Evolutionary conservation across 2,888 invertebrate species (phyloP).

Genomic region (Xestia xanthographa): DNA sequence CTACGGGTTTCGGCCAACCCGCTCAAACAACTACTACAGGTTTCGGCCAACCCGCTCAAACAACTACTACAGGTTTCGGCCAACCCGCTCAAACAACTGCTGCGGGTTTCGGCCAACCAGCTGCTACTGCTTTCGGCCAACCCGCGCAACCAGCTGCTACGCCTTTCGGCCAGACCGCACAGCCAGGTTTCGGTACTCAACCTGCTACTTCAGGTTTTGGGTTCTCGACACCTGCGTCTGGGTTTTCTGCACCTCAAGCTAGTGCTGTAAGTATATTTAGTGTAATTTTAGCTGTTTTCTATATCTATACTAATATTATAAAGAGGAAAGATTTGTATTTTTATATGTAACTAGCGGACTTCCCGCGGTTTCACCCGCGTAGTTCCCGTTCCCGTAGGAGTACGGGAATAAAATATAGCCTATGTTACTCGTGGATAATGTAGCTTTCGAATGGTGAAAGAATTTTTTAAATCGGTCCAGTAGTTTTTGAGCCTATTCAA

Average conservation of each 20-base stretch:
- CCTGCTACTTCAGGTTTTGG: slow-evolving; percentile 69
- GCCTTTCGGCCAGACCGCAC: slow-evolving; percentile 56
- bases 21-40: slow-evolving; percentile 53
- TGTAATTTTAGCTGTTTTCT: not conserved
- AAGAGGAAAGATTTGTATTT: no score
- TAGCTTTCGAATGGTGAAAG: no score
- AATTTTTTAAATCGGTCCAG: no score
- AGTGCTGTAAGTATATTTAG: slow-evolving; percentile 68
- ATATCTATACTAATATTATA: no score
- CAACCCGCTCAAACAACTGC: slow-evolving; percentile 15
- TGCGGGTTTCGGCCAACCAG: slow-evolving; percentile 68
- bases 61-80: slow-evolving; percentile 69
- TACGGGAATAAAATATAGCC: no score
- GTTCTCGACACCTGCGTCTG: slow-evolving; percentile 80
- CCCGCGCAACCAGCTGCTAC: not conserved
- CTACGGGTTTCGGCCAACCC: slow-evolving; percentile 65
- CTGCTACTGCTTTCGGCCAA: slow-evolving; percentile 67
- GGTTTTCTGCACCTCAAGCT: slow-evolving; percentile 78
- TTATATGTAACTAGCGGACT: no score
- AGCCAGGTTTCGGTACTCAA: slow-evolving; percentile 64
- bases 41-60: slow-evolving; percentile 71
- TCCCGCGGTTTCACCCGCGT: no score
- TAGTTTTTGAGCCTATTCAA: no score
- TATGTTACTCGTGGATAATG: no score
- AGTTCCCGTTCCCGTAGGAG: no score